Evolutionary conservation across 2,888 invertebrate species (phyloP), one percentile per base, ranked within the genome.

Genomic region (Eupithecia vulgata): DNA sequence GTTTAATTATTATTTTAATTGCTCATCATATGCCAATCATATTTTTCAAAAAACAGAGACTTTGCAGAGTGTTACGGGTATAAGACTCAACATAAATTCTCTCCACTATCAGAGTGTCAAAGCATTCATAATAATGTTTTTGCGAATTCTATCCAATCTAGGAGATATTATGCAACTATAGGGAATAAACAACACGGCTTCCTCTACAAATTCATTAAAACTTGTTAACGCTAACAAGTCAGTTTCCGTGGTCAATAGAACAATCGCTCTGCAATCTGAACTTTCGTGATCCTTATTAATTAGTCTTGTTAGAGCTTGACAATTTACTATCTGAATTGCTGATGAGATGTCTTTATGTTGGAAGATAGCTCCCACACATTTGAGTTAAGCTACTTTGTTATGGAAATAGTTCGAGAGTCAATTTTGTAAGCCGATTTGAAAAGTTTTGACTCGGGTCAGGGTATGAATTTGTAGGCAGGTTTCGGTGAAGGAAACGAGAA

Each of bases 301-400:
- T 42, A 65, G 40, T 34, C 30, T 61, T 8, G 61, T 34, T 61
- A n/a, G 8, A 61, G 15, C 34, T 30, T 21, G 30, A 17, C 6
- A 61, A 17, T 7, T 21, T 15, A 61, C 25, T 15, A 30, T 30
- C 17, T 34, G 34, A 61, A 30, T 34, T 34, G 17, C 61, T 61
- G 61, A 61, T 61, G 61, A 34, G 61, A 34, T 61, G 34, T 61
- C 30, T 61, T 59, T 61, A 61, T 61, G 48, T 52, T 1, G 61
- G 42, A 75, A 70, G 74, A 57, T 25, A 25, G 21, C 12, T 48
- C 48, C 57, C 57, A 57, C 57, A 25, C 13, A 57, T 57, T 57
- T 25, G 57, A 57, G 76, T 81, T 64, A 35, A 37, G 64, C 76
- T 81, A 81, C 79, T 83, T 83, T 79, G 79, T 72, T 45, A 74